Base-by-base conservation (phyloP, 2,797 vertebrate genomes). In the Myiotriccus ornatus region DNA sequence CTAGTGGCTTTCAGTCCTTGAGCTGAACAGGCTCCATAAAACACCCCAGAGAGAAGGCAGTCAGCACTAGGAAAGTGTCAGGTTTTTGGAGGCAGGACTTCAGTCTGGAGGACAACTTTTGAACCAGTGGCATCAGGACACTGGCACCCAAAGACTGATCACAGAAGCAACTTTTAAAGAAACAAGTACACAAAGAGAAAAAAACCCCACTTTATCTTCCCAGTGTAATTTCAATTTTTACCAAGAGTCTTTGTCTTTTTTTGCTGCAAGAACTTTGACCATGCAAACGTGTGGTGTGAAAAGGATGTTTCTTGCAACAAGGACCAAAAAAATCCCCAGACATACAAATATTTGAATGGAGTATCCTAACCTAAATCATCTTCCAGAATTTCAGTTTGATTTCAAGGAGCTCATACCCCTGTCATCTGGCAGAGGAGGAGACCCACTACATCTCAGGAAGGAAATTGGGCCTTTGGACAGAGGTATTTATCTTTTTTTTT, bases 271-370 rank as follows among this genome's bases (percentile, higher is more conserved):
- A 69, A 16, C 22, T 84, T 70, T n/a, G 28, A 21, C 13, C 9
- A 34, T 6, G 2, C 12, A 21, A 21, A 55, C 0, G 0, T 10
- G 13, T 10, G 32, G 7, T 0, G 5, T 43, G 13, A 44, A 91
- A 62, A 52, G 32, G 13, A 60, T 23, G 3, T n/a, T 84, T 37
- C 63, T 52, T 37, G 8, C 34, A 64, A 65, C 6, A 75, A n/a
- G 7, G 21, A 71, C 16, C 23, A 76, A n/a, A 3, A 5, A 47
- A 13, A 18, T 19, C 12, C 27, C 6, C 41, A 7, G 37, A 67
- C 7, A 16, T 3, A 12, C 3, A 34, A 32, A 7, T 43, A 22
- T 35, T 35, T 20, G 27, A 56, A 37, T 1, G 6, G 44, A 55
- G 5, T 34, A 20, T 50, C 68, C 47, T 25, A 64, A 87, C 18